Percentiles rank a stretch among this genome's conserved stretches.
phyloP scores from a whole-genome alignment of 2,888 invertebrate genomes.

The Chrysodeixis includens region DNA sequence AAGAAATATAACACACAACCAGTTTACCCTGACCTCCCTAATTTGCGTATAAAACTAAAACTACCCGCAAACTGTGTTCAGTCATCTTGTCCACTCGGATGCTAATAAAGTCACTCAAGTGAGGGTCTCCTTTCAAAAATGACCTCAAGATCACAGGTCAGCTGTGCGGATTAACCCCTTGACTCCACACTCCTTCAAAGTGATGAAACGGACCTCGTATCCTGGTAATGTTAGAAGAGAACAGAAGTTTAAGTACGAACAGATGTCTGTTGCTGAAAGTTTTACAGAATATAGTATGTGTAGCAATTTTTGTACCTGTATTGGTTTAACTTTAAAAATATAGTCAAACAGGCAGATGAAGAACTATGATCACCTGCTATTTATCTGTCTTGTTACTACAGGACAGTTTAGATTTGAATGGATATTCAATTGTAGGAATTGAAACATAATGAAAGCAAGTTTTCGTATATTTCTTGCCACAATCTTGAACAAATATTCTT shows the following conservation, averaged over 20 bases:
- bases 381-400: too few relatives aligned
- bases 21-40: conserved; percentile 28
- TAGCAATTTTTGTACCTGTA: background rate
- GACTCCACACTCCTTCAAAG: conserved; percentile 56
- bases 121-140: conserved; percentile 60
- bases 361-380: too few relatives aligned
- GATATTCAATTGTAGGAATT: too few relatives aligned
- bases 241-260: conserved; percentile 32
- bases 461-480: too few relatives aligned
- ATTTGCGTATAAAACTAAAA: conserved; percentile 52
- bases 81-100: conserved; percentile 43
- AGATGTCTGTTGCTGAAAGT: background rate
- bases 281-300: background rate
- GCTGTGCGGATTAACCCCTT: conserved; percentile 59
- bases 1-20: conserved; percentile 4
- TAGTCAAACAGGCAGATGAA: too few relatives aligned
- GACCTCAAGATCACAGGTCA: conserved; percentile 60
- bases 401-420: too few relatives aligned
- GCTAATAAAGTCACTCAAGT: conserved; percentile 60
- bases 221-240: conserved; percentile 1
- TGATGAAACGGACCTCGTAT: conserved; percentile 35
- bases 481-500: too few relatives aligned
- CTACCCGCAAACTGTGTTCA: conserved; percentile 54
- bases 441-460: too few relatives aligned
- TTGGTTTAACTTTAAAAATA: too few relatives aligned